Base-by-base conservation (phyloP, 1,140 invertebrate genomes). In the Brachionus plicatilis region DNA sequence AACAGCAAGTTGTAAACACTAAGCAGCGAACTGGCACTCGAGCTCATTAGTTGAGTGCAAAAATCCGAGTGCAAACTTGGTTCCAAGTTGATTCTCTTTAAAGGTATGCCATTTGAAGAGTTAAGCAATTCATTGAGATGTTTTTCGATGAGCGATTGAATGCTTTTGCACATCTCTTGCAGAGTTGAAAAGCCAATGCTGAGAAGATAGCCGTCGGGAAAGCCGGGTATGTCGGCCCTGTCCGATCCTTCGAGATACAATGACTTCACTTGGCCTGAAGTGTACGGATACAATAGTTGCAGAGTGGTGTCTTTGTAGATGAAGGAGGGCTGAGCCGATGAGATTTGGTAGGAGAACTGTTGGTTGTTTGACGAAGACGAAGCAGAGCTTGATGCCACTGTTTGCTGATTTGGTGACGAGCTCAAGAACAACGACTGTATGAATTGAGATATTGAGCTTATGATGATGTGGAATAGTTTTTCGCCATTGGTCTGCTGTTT, bases 151-250 rank as follows among this genome's bases (percentile, higher is more conserved):
- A 90, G 72, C 85, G 85, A 53, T 85, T 90, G 86, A 0, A 90
- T 87, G 84, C 87, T 88, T 76, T 88, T 86, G 12, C 90, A 90
- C 83, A 96, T 93, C 87, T 97, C 96, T 86, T 97, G 90, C 9
- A 98, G 90, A 89, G 95, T 95, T 41, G 94, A 93, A 90, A 96
- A 98, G 0, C 95, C 95, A 29, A 98, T 92, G 0, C 96, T 97
- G 80, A 98, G 94, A 43, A 95, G 95, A 91, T 98, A 98, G 8
- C 96, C 96, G 86, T 98, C 95, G 12, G 95, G 94, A 85, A 98
- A 94, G 45, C 92, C 90, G 0, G 95, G 96, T n/a, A 95, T 94
- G 86, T 98, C 96, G 8, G 94, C 92, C 89, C 96, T 96, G 87
- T 99, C 96, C 86, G 97, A 89, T 93, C 96, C 94, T 89, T 99